Evolutionary conservation across 2,797 vertebrate species (phyloP), one percentile per base, ranked within the genome.

Genomic region (Alcedo quadribrachys): DNA sequence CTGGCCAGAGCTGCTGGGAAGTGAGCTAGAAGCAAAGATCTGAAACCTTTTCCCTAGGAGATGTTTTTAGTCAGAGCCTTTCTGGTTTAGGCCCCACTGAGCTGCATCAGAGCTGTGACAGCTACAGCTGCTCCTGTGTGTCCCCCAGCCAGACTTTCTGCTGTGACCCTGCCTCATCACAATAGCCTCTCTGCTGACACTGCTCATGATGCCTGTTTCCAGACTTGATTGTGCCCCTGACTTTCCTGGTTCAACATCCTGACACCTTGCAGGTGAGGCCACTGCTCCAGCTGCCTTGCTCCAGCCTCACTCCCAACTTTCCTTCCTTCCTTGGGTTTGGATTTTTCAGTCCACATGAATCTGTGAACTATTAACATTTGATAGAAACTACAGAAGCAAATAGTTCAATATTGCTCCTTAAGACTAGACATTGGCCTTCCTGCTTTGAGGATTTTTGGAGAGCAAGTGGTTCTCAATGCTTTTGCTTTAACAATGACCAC

Each of bases 281-380:
- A 5, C 9, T 57, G 2, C n/a, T 66, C 18, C 55, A 61, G 28
- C 10, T 71, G 28, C 25, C 37, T 58, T 58, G 25, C 11, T 86
- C 25, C 32, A 32, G 30, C 11, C 12, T 65, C 0, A 0, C 5
- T 67, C 7, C 21, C 30, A 62, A 19, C 9, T 67, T 5, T 12
- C 24, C 17, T 45, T 73, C 45, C 25, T 45, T 37, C 3, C 37
- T 10, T 68, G 17, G 40, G 6, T 54, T 48, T 46, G 19, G 19
- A 55, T 21, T 15, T 51, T 80, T 55, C 21, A 70, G 24, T 53
- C 25, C n/a, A 35, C 15, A 17, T 15, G 33, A 55, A 66, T 35
- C 21, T 77, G 12, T 67, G 40, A 74, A 60, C 9, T 63, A 6
- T 12, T n/a, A 55, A 15, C 5, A 25, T 53, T 57, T 61, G 17